Conservation (phyloP, 2,888 invertebrate genomes). For the Pollenia amentaria region DNA sequence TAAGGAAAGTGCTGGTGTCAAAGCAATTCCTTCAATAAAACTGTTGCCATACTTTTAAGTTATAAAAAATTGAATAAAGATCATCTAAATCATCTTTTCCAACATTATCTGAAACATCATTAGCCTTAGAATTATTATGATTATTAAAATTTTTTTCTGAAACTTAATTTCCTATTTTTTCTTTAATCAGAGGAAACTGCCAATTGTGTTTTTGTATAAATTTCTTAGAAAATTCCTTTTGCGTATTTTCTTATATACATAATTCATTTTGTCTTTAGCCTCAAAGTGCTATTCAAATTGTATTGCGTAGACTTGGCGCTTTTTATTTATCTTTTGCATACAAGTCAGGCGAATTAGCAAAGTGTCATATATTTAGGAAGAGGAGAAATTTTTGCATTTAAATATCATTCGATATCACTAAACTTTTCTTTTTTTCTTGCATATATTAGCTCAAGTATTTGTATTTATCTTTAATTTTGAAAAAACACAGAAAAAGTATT, state of each 20-base stretch:
- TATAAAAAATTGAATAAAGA: too few species aligned
- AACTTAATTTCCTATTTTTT: too few species aligned
- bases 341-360: conserved; percentile 10
- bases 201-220: neutral
- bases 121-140: too few species aligned
- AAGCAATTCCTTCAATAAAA: too few species aligned
- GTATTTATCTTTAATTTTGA: conserved; percentile 23
- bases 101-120: too few species aligned
- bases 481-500: neutral
- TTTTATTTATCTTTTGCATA: conserved; percentile 25
- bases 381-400: conserved; percentile 22
- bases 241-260: neutral
- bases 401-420: conserved; percentile 36
- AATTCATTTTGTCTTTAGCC: neutral
- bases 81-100: too few species aligned
- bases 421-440: conserved; percentile 11
- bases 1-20: too few species aligned
- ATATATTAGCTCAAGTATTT: conserved; percentile 34
- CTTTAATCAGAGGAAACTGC: too few species aligned
- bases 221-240: neutral
- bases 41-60: too few species aligned
- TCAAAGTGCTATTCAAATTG: conserved; percentile 29
- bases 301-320: conserved; percentile 23
- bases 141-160: too few species aligned
- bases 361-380: neutral